Conservation (phyloP, 2,888 invertebrate genomes). For the Palloptera scutellata region DNA sequence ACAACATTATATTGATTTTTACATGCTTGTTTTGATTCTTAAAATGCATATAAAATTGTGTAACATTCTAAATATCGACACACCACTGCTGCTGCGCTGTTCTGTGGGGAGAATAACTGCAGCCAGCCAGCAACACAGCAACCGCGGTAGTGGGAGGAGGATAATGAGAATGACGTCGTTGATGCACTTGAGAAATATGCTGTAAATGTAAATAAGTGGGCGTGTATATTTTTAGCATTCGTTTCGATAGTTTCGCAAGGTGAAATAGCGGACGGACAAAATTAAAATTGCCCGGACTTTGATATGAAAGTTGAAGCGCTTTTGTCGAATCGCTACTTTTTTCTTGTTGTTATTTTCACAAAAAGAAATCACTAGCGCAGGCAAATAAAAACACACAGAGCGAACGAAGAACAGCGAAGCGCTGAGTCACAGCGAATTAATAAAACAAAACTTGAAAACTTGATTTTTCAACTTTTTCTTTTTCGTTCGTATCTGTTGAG, state of each 20-base stretch:
- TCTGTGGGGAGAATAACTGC: neutral
- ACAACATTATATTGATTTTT: conserved; percentile 7
- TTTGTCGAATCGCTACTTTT: too few species aligned
- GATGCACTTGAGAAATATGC: conserved; percentile 14
- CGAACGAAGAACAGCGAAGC: neutral
- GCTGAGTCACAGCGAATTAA: neutral
- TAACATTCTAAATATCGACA: neutral
- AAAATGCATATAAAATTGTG: neutral
- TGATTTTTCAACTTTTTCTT: neutral
- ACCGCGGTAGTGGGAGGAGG: neutral
- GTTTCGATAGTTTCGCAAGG: conserved; percentile 11
- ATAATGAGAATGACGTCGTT: conserved; percentile 19
- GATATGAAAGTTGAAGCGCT: too few species aligned
- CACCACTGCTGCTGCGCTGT: neutral
- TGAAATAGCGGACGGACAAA: neutral
- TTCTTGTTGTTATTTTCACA: too few species aligned
- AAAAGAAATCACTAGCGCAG: neutral
- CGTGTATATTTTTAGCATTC: conserved; percentile 1
- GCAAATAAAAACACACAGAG: neutral
- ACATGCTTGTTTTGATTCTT: neutral
- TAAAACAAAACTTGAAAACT: neutral
- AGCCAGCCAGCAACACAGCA: neutral
- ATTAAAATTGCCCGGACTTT: neutral
- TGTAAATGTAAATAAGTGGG: conserved; percentile 24
- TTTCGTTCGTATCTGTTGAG: conserved; percentile 3